Evolutionary conservation across 1,140 invertebrate species (phyloP).

Genomic region (Chionoecetes opilio): DNA sequence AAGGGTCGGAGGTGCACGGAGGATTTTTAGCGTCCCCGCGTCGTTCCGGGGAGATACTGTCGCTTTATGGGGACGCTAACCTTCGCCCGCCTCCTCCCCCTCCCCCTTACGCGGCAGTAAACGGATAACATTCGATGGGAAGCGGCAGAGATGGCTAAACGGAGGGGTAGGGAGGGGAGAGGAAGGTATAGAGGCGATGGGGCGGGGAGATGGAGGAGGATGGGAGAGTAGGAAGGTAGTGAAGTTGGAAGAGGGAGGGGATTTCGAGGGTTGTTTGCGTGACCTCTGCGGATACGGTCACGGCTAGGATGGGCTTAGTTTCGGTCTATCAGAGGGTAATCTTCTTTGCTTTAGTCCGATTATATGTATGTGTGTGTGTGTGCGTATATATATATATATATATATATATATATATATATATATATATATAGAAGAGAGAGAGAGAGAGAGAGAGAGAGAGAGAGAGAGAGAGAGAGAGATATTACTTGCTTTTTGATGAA

Average conservation of each 20-base stretch:
- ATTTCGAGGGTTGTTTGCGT: constrained; percentile 13
- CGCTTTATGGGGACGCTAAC: constrained; percentile 17
- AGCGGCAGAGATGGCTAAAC: neutral
- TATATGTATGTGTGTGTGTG: too few relatives aligned
- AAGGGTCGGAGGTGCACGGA: neutral
- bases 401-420: neutral
- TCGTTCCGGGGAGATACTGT: constrained; percentile 7
- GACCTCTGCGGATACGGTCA: neutral
- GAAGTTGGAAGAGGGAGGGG: neutral
- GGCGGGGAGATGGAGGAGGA: neutral
- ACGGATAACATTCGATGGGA: constrained; percentile 16
- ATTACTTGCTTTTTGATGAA: too few relatives aligned
- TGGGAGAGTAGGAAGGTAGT: neutral
- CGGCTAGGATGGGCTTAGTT: constrained; percentile 14
- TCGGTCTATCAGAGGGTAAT: neutral
- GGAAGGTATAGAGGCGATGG: neutral
- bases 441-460: neutral
- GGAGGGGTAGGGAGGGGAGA: neutral
- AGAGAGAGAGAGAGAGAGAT: too few relatives aligned
- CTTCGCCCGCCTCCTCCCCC: neutral
- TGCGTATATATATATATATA: neutral
- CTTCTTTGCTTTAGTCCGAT: neutral
- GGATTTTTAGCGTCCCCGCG: constrained; percentile 9
- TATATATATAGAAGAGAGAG: neutral
- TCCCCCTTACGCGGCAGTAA: neutral